Evolutionary conservation across 1,140 invertebrate genomes (phyloP).

Genomic region (Laodelphax striatellus): DNA sequence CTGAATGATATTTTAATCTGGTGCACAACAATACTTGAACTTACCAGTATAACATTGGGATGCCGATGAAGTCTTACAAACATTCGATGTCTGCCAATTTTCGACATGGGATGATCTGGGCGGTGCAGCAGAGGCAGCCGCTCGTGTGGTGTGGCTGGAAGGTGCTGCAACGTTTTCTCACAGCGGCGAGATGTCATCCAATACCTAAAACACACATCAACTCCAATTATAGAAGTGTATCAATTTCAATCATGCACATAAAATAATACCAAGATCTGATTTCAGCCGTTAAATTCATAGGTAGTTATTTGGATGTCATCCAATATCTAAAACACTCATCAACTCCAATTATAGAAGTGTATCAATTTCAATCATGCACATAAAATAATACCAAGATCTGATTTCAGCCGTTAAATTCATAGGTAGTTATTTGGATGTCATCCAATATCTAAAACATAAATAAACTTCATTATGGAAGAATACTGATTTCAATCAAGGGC

Average conservation of each 20-base stretch:
- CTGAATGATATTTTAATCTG: too few relatives aligned
- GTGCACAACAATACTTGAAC: slow-evolving; percentile 14
- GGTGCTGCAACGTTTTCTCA: slow-evolving; percentile 87
- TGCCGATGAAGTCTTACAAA: slow-evolving; percentile 80
- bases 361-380: too few relatives aligned
- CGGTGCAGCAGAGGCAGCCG: slow-evolving; percentile 67
- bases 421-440: too few relatives aligned
- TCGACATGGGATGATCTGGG: slow-evolving; percentile 64
- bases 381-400: too few relatives aligned
- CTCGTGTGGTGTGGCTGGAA: slow-evolving; percentile 78
- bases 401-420: too few relatives aligned
- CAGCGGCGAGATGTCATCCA: slow-evolving; percentile 86
- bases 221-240: too few relatives aligned
- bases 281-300: too few relatives aligned
- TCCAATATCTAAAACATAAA: slow-evolving; percentile 56
- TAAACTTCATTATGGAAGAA: too few relatives aligned
- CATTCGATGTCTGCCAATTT: slow-evolving; percentile 65
- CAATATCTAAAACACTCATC: slow-evolving; percentile 50
- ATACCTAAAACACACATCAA: slow-evolving; percentile 41
- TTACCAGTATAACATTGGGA: slow-evolving; percentile 68
- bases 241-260: too few relatives aligned
- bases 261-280: too few relatives aligned
- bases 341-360: too few relatives aligned
- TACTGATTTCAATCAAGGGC: too few relatives aligned
- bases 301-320: slow-evolving; percentile 81